Percentiles rank a stretch among this genome's conserved stretches.
These are phyloP conservation scores for Diorhabda elongata DNA, from an alignment of 1,140 invertebrate species.

Conservation along the genomic window DNA sequence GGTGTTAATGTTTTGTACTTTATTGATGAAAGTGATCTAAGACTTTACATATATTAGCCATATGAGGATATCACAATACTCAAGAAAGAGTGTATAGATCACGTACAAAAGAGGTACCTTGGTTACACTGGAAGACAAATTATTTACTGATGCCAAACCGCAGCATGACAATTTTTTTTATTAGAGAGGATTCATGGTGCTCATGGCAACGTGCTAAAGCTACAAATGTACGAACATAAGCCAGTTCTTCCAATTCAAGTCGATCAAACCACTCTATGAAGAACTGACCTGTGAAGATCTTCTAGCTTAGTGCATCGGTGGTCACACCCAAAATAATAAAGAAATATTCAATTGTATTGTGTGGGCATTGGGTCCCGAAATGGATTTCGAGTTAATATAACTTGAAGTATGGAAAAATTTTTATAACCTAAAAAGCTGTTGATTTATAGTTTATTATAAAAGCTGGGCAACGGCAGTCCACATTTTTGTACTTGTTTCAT, in stretches of 20 bases:
- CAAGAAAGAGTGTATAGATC: not conserved
- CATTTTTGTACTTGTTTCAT: no score
- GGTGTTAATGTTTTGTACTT: no score
- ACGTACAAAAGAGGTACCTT: not conserved
- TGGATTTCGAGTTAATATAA: not conserved
- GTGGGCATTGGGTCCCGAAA: conserved; percentile 3
- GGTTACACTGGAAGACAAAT: no score
- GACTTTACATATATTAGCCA: no score
- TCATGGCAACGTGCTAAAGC: not conserved
- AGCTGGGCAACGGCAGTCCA: no score
- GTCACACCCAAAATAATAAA: conserved; percentile 10
- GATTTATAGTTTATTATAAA: no score
- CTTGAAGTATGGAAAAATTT: no score
- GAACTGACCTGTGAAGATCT: not conserved
- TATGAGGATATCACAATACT: no score
- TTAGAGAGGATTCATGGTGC: conserved; percentile 1
- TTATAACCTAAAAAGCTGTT: no score
- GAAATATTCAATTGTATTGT: not conserved
- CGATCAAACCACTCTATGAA: not conserved
- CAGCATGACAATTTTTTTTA: not conserved
- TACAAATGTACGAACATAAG: not conserved
- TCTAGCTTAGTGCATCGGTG: not conserved
- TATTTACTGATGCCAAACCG: no score
- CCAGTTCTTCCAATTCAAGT: not conserved
- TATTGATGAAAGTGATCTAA: no score